Evolutionary conservation across 2,888 invertebrate genomes (phyloP).

Genomic region (Onthophagus sagittarius): DNA sequence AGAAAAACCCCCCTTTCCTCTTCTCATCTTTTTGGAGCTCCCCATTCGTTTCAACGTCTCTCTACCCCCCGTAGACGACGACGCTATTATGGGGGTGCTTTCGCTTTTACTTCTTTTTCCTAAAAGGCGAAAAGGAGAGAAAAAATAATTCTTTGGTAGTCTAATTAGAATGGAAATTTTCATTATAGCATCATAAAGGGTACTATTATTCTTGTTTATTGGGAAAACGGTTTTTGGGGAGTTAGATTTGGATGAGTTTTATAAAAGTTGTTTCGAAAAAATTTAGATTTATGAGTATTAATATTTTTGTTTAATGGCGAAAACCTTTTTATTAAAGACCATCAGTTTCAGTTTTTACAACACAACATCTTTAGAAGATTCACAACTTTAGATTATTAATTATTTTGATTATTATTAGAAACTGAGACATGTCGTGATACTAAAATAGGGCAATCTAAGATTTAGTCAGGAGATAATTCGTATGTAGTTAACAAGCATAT

Average conservation of each 20-base stretch:
- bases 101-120: background rate
- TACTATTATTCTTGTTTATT: background rate
- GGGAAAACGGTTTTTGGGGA: background rate
- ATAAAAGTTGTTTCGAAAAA: too few relatives aligned
- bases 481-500: too few relatives aligned
- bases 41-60: constrained; percentile 1
- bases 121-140: background rate
- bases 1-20: constrained; percentile 13
- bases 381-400: too few relatives aligned
- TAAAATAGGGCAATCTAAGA: too few relatives aligned
- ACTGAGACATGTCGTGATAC: too few relatives aligned
- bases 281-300: too few relatives aligned
- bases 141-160: background rate
- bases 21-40: constrained; percentile 17
- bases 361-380: too few relatives aligned
- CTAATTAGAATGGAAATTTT: background rate
- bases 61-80: constrained; percentile 6
- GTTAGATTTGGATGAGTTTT: background rate
- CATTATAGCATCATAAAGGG: background rate
- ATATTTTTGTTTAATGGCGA: too few relatives aligned
- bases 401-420: too few relatives aligned
- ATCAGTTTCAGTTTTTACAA: too few relatives aligned
- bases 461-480: too few relatives aligned
- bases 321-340: too few relatives aligned
- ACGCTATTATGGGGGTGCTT: constrained; percentile 5